Conservation (phyloP, 2,113 vertebrate genomes). For the Macquaria australasica region DNA sequence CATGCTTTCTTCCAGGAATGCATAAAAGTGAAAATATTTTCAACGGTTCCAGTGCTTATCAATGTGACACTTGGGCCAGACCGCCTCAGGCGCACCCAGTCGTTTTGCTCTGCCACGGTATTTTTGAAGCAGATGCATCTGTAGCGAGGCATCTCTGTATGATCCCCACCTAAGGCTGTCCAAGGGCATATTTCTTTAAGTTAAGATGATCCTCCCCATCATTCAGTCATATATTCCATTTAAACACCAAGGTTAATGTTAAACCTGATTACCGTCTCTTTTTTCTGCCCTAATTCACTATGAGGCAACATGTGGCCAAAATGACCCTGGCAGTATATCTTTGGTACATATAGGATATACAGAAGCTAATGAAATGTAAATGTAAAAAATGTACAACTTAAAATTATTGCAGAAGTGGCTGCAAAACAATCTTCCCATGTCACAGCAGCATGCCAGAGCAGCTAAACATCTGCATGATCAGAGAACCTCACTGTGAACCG, state of each 20-base stretch:
- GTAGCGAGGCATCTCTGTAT: constrained; percentile 13
- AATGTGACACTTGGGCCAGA: constrained; percentile 40
- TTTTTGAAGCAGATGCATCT: constrained; percentile 29
- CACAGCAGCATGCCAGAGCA: constrained; percentile 21
- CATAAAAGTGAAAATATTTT: constrained; percentile 41
- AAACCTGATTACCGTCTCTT: not conserved
- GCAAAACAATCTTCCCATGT: not conserved
- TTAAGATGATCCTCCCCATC: not conserved
- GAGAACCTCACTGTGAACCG: constrained; percentile 47
- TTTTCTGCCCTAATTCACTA: not conserved
- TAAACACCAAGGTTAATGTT: constrained; percentile 5
- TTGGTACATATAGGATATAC: not conserved
- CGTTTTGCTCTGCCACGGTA: constrained; percentile 32
- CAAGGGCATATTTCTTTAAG: constrained; percentile 7
- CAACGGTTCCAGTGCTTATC: constrained; percentile 34
- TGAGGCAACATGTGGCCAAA: not conserved
- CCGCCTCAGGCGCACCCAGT: constrained; percentile 5
- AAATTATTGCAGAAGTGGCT: constrained; percentile 17
- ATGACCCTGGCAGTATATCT: constrained; percentile 9
- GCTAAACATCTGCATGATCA: constrained; percentile 37
- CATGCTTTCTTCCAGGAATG: constrained; percentile 3
- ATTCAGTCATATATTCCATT: constrained; percentile 14
- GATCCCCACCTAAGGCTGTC: constrained; percentile 22
- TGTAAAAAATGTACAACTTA: not conserved
- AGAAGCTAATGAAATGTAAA: not conserved